Conservation (phyloP, 2,888 invertebrate genomes). For the Heteropelma amictum region DNA sequence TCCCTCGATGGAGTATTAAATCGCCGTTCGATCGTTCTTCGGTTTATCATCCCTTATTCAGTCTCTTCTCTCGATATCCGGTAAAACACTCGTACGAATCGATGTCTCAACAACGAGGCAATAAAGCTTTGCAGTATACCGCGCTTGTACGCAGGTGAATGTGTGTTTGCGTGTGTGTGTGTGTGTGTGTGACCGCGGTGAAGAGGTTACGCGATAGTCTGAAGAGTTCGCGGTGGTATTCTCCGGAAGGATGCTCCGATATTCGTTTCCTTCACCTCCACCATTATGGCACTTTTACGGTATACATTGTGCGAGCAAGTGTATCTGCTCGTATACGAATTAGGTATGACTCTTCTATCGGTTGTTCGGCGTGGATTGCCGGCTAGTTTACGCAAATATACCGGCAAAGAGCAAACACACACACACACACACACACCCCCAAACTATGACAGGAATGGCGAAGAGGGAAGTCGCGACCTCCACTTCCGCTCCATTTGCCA, state of each 20-base stretch:
- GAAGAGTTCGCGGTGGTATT: slow-evolving; percentile 1
- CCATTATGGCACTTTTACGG: neutral
- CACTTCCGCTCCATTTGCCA: slow-evolving; percentile 56
- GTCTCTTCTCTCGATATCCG: no score
- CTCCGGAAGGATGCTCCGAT: slow-evolving; percentile 49
- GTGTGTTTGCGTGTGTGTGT: neutral
- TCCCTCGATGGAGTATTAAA: no score
- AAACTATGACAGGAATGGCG: slow-evolving; percentile 27
- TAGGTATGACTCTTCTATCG: slow-evolving; percentile 26
- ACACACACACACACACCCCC: neutral
- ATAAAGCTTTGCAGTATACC: neutral
- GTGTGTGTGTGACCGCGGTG: no score
- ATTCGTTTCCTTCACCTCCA: slow-evolving; percentile 46
- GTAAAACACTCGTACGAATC: no score
- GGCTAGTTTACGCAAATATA: slow-evolving; percentile 12
- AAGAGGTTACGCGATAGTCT: neutral
- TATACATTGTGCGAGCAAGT: slow-evolving; percentile 1
- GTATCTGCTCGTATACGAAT: slow-evolving; percentile 37
- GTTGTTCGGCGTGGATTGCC: slow-evolving; percentile 3
- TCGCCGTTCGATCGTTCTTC: no score
- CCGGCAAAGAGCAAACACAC: slow-evolving; percentile 9
- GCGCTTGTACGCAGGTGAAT: slow-evolving; percentile 14
- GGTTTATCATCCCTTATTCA: no score
- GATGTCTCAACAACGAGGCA: no score
- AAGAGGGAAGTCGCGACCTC: slow-evolving; percentile 52